Conservation (phyloP, 1,140 invertebrate genomes). For the Panagrolaimus sp. region DNA sequence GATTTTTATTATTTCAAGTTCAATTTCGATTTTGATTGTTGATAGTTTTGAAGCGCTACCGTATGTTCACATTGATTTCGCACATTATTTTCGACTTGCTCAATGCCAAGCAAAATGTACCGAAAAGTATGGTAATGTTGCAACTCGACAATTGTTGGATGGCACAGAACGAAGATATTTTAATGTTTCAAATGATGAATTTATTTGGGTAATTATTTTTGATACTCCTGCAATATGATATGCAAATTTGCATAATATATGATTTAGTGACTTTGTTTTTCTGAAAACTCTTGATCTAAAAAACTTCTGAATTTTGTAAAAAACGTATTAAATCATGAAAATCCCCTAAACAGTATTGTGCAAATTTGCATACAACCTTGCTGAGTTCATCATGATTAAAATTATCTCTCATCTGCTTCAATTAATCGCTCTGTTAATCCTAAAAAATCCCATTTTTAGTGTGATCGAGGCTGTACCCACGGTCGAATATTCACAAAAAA, state of each 20-base stretch:
- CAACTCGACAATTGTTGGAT: constrained; percentile 1
- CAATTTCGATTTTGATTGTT: neutral
- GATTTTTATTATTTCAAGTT: too few relatives aligned
- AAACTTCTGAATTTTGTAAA: too few relatives aligned
- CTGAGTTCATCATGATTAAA: too few relatives aligned
- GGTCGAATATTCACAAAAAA: constrained; percentile 8
- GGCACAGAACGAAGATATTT: constrained; percentile 6
- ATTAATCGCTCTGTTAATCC: too few relatives aligned
- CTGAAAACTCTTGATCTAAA: too few relatives aligned
- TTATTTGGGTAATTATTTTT: neutral
- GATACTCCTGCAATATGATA: neutral
- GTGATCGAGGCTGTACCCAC: neutral
- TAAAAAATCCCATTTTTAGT: neutral
- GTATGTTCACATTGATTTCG: constrained; percentile 14
- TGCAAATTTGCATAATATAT: neutral
- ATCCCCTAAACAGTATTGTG: too few relatives aligned
- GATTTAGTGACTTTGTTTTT: too few relatives aligned
- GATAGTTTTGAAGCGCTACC: neutral
- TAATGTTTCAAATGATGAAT: constrained; percentile 3
- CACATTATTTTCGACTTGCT: neutral
- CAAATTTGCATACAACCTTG: too few relatives aligned
- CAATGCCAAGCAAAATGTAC: constrained; percentile 16
- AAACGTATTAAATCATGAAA: too few relatives aligned
- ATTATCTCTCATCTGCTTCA: too few relatives aligned
- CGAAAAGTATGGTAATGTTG: neutral